Evolutionary conservation across 2,797 vertebrate species (phyloP).

Genomic region (Sebastes taczanowskii): DNA sequence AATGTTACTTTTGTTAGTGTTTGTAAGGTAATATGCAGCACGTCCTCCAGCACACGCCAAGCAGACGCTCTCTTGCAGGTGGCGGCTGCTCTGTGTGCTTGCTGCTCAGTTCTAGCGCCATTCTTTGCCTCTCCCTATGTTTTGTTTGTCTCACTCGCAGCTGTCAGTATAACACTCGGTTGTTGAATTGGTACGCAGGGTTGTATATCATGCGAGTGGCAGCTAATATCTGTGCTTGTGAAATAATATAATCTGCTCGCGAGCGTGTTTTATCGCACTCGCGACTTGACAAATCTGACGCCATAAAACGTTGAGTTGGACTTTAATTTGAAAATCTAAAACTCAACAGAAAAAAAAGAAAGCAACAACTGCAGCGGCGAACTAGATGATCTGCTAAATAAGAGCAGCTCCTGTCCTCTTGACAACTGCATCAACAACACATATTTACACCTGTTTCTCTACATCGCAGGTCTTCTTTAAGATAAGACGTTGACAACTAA

Average conservation of each 20-base stretch:
- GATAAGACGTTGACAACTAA: conserved; percentile 30
- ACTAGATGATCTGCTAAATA: background rate
- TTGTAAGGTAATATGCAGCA: too few species aligned
- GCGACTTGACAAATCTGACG: background rate
- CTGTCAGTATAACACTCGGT: background rate
- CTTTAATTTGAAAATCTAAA: background rate
- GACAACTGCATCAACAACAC: background rate
- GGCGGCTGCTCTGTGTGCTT: background rate
- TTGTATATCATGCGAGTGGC: background rate
- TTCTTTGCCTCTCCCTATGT: background rate
- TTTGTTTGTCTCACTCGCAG: background rate
- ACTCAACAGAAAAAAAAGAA: background rate
- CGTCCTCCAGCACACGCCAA: too few species aligned
- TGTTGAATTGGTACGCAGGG: background rate
- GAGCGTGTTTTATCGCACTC: background rate
- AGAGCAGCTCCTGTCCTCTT: background rate
- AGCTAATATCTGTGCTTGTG: background rate
- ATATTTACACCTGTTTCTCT: background rate
- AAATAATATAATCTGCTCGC: background rate
- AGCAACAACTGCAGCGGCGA: background rate
- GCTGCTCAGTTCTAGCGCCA: background rate
- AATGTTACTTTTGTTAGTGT: too few species aligned
- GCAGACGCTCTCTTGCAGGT: too few species aligned
- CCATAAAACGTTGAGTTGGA: background rate
- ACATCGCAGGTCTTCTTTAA: background rate